These are phyloP conservation scores for Regulus satrapa DNA, from an alignment of 2,113 vertebrate genomes.

Conservation along the genomic window DNA sequence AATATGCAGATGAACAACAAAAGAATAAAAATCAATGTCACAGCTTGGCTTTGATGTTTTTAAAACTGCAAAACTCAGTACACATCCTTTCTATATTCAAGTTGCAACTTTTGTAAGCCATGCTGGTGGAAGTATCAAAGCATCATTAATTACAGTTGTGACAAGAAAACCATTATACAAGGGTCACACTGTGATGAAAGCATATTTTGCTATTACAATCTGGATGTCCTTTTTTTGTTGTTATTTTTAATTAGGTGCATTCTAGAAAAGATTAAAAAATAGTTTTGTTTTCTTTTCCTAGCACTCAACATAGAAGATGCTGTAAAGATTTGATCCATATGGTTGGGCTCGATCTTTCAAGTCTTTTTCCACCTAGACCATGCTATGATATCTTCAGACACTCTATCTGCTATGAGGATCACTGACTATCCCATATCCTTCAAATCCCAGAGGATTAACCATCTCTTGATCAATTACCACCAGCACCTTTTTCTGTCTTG, in stretches of 20 bases:
- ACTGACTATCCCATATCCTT: neutral
- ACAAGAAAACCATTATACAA: slow-evolving; percentile 8
- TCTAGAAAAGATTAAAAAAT: neutral
- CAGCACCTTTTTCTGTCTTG: neutral
- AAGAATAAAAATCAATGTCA: slow-evolving; percentile 5
- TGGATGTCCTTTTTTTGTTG: neutral
- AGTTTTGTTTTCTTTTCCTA: neutral
- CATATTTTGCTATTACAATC: neutral
- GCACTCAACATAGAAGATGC: neutral
- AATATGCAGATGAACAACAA: neutral
- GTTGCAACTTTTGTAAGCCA: neutral
- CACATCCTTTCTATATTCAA: neutral
- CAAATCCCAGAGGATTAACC: neutral
- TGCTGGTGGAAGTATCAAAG: slow-evolving; percentile 11
- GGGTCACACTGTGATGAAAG: slow-evolving; percentile 2
- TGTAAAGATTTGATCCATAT: neutral
- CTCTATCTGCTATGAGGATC: neutral
- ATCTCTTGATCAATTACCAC: neutral
- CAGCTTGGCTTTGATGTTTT: neutral
- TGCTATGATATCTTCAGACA: neutral
- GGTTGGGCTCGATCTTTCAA: neutral
- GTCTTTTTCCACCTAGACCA: neutral
- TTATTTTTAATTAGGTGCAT: slow-evolving; percentile 1
- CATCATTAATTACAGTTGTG: neutral
- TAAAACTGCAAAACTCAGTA: neutral